Percentiles rank a stretch among this genome's conserved stretches.
These are phyloP conservation scores for Cladorhizidae sp. DNA, from an alignment of 37 sponge, comb jelly and placozoan genomes.

Conservation along the genomic window DNA sequence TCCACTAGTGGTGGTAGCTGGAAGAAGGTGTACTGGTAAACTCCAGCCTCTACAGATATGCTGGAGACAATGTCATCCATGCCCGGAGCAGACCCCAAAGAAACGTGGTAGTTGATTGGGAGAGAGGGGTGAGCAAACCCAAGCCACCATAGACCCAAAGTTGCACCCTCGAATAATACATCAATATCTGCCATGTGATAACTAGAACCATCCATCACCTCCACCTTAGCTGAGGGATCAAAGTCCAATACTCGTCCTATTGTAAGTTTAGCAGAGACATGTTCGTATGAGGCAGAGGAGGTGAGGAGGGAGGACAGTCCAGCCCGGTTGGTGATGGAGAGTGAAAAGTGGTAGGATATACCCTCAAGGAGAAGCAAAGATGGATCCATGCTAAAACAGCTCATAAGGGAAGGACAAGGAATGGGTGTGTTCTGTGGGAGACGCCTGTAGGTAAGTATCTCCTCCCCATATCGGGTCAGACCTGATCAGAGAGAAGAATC, in stretches of 20 bases:
- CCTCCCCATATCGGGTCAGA: constrained; percentile 21
- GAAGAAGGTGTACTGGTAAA: constrained; percentile 22
- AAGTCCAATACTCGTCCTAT: constrained; percentile 37
- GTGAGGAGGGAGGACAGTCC: constrained; percentile 33
- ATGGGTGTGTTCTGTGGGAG: not conserved
- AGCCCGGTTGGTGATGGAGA: constrained; percentile 44
- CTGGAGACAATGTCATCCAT: constrained; percentile 17
- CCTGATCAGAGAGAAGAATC: too few relatives aligned
- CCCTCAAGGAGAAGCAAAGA: constrained; percentile 26
- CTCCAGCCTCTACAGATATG: constrained; percentile 8
- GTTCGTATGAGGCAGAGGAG: constrained; percentile 11
- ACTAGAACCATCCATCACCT: not conserved
- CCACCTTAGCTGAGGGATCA: not conserved
- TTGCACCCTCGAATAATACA: constrained; percentile 2
- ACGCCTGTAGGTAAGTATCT: constrained; percentile 20
- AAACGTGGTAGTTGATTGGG: constrained; percentile 30
- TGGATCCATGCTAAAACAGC: constrained; percentile 49
- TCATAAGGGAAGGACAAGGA: constrained; percentile 26
- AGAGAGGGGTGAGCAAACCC: constrained; percentile 29
- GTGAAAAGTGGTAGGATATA: constrained; percentile 46
- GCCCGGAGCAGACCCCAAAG: constrained; percentile 50
- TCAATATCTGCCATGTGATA: constrained; percentile 42
- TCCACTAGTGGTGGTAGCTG: constrained; percentile 13
- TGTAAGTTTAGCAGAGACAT: not conserved
- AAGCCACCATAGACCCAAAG: constrained; percentile 24